phyloP scores from a whole-genome alignment of 2,797 vertebrate genomes.

The Propithecus deckenii region DNA sequence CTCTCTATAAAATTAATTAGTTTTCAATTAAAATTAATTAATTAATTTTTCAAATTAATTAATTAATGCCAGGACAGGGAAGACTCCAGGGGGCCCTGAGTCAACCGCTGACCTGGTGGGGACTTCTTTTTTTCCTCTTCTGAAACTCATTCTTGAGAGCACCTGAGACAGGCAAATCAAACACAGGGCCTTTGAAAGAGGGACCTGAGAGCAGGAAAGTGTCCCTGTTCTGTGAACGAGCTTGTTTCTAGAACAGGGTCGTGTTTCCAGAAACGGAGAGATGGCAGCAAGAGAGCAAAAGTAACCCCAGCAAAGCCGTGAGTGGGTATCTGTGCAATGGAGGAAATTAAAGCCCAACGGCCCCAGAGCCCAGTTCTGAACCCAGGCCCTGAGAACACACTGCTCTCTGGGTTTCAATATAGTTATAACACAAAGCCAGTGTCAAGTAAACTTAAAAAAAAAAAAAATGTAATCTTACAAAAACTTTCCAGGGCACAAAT shows the following conservation, averaged over 20 bases:
- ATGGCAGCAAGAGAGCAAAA: neutral
- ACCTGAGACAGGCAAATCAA: neutral
- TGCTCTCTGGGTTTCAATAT: neutral
- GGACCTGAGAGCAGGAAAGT: neutral
- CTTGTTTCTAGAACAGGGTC: neutral
- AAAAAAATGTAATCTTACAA: neutral
- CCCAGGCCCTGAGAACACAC: neutral
- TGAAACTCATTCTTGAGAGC: neutral
- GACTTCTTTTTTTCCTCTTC: neutral
- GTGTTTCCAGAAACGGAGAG: neutral
- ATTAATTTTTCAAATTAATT: neutral
- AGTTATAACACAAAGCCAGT: neutral
- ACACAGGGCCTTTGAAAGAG: neutral
- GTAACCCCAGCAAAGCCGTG: neutral
- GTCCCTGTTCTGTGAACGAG: neutral
- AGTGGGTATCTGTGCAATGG: neutral
- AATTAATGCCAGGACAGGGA: neutral
- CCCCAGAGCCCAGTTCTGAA: neutral
- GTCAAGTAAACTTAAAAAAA: neutral
- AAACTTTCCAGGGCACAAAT: neutral
- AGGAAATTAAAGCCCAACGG: neutral
- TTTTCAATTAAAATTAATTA: neutral
- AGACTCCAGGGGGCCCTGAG: neutral
- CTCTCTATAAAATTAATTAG: neutral
- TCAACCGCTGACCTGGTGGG: neutral